Conservation (phyloP, 1,140 invertebrate genomes). For the Homalodisca vitripennis region DNA sequence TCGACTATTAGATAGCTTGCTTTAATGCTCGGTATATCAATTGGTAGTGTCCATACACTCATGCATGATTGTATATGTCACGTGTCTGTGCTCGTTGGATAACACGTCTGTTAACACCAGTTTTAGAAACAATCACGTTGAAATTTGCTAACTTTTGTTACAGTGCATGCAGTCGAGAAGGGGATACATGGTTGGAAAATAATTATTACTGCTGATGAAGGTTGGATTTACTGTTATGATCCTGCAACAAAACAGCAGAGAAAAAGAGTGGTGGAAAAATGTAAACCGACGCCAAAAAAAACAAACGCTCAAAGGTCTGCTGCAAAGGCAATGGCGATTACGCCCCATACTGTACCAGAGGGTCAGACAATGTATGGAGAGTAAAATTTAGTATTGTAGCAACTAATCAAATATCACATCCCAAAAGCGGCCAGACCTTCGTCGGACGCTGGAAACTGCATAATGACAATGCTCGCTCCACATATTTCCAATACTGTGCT, state of each 20-base stretch:
- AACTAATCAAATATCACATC: conserved; percentile 17
- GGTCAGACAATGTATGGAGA: conserved; percentile 20
- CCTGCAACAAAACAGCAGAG: conserved; percentile 15
- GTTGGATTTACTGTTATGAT: conserved; percentile 15
- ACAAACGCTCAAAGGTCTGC: conserved; percentile 13
- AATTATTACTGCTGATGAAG: conserved; percentile 6
- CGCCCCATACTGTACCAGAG: conserved; percentile 22
- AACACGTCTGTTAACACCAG: conserved; percentile 3
- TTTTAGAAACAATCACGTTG: neutral
- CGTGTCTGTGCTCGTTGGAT: conserved; percentile 3
- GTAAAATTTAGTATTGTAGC: neutral
- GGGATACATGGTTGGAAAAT: conserved; percentile 4
- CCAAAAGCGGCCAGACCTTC: conserved; percentile 26
- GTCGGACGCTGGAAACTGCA: conserved; percentile 13
- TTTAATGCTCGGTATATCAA: conserved; percentile 3
- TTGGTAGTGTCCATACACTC: conserved; percentile 2
- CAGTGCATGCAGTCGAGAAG: conserved; percentile 3
- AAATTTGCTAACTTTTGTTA: conserved; percentile 9
- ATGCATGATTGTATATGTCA: conserved; percentile 2
- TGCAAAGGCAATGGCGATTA: conserved; percentile 27
- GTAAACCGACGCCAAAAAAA: conserved; percentile 18
- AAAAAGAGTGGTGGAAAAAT: neutral
- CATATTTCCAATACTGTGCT: conserved; percentile 10
- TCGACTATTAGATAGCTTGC: conserved; percentile 11
- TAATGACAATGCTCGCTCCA: conserved; percentile 25